A percentile compares a stretch with the other conserved stretches of the same genome.
These are phyloP conservation scores for human DNA, from an alignment of 2,113 vertebrate species.

Conservation along the genomic window GRCh38 chr1:41054001-41054500, in stretches of 20 bases:
- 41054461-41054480: background rate
- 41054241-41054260: background rate
- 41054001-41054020: too few relatives aligned
- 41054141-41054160: background rate
- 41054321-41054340: background rate
- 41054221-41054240: background rate
- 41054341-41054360: background rate
- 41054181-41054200: constrained; percentile 4
- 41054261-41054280: background rate
- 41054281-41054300: background rate
- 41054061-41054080: too few relatives aligned
- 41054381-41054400: background rate
- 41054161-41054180: background rate
- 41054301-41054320: background rate
- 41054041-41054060: too few relatives aligned
- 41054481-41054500: background rate
- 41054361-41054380: background rate
- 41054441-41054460: background rate
- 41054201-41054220: background rate
- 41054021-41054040: too few relatives aligned
- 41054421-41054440: background rate
- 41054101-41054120: too few relatives aligned
- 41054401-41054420: background rate
- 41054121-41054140: too few relatives aligned
- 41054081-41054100: too few relatives aligned